Base-by-base conservation (phyloP, 2,113 vertebrate genomes). In the Garra rufa region DNA sequence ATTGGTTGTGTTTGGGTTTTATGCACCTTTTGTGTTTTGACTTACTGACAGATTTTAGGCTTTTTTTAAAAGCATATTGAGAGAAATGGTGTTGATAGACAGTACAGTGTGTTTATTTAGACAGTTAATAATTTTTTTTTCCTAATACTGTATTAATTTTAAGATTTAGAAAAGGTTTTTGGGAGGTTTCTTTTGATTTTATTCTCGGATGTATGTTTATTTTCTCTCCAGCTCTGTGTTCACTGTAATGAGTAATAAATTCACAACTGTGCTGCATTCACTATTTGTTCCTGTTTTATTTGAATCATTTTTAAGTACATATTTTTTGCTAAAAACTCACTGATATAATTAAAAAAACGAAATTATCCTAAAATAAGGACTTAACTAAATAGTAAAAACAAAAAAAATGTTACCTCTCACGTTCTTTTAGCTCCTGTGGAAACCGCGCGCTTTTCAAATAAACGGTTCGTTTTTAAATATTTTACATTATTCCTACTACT, bases 191-290 rank as follows among this genome's bases (percentile, higher is more conserved):
- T 10, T n/a, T 24, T 24, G 1, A 17, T 24, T n/a, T 44, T 24
- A 3, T 21, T 59, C 0, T 52, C 17, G 21, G 17, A 3, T 52
- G 46, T 50, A 6, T 21, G 55, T 26, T 59, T 13, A 13, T 50
- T 19, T 75, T 52, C 26, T 14, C 14, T 75, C 26, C 26, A 48
- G 24, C 26, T 50, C 15, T 75, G 11, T 21, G 13, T 74, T 75
- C 44, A 30, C 46, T 75, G 46, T 75, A 30, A 30, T 50, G 24
- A 75, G 11, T 75, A 50, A 75, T 75, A 75, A 75, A 75, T 46
- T 73, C 41, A 73, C 41, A 73, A 46, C 19, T 71, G 38, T 71
- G 67, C 67, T 24, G n/a, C 41, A 73, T 44, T 46, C 41, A 46
- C n/a, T 26, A n/a, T 69, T 70, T 41, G 67, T 1, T 73, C n/a